phyloP scores from a whole-genome alignment of 2,888 invertebrate genomes.

The Chrysomela aeneicollis region DNA sequence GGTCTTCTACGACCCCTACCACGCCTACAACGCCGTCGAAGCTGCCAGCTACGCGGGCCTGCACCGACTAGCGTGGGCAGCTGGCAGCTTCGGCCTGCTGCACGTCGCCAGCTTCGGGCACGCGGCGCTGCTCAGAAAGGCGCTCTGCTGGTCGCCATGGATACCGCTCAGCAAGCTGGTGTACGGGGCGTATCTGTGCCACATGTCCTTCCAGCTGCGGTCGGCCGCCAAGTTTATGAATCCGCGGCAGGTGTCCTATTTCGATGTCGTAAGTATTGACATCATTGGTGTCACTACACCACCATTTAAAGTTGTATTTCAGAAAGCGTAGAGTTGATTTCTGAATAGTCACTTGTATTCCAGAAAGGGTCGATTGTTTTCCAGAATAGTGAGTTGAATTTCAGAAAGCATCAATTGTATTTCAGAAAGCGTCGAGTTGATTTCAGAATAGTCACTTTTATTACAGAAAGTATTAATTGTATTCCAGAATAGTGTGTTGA shows the following conservation, averaged over 20 bases:
- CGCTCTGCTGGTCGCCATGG: conserved; percentile 68
- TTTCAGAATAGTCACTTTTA: too few species aligned
- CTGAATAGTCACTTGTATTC: too few species aligned
- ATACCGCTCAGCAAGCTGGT: conserved; percentile 68
- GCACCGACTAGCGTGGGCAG: conserved; percentile 67
- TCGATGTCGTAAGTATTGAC: conserved; percentile 56
- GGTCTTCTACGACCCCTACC: conserved; percentile 64
- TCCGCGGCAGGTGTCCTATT: conserved; percentile 59
- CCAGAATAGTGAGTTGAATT: too few species aligned
- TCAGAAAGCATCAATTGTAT: too few species aligned
- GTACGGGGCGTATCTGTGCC: conserved; percentile 65
- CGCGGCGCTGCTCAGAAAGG: conserved; percentile 54
- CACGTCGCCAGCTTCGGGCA: conserved; percentile 66
- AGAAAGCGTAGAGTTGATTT: too few species aligned
- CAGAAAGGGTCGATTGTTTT: too few species aligned
- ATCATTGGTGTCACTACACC: conserved; percentile 1
- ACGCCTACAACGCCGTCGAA: conserved; percentile 64
- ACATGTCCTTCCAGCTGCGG: conserved; percentile 64
- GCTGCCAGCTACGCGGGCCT: conserved; percentile 67
- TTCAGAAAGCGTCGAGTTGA: too few species aligned
- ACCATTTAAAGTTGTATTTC: too few species aligned
- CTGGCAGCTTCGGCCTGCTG: conserved; percentile 63
- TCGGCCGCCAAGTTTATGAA: conserved; percentile 64
- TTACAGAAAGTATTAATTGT: too few species aligned
- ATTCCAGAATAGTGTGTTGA: too few species aligned